phyloP scores from a whole-genome alignment of 2,888 invertebrate genomes.

The Philonicus albiceps region DNA sequence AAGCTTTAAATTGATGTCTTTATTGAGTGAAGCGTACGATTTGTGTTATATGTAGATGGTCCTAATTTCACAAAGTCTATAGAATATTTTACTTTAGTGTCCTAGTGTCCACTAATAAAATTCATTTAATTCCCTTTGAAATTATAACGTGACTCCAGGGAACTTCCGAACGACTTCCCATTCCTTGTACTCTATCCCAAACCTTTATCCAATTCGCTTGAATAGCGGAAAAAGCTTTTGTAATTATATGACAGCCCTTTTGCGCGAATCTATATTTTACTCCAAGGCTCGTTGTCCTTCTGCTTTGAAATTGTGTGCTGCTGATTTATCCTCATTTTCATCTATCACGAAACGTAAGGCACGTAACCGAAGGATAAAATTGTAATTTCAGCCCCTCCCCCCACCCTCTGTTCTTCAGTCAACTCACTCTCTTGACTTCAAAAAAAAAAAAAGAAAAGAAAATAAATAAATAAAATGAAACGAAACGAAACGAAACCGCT shows the following conservation, averaged over 20 bases:
- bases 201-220: not conserved
- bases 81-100: not conserved
- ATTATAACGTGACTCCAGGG: not conserved
- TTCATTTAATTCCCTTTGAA: not conserved
- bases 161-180: not conserved
- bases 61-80: too few relatives aligned
- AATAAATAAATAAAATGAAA: not conserved
- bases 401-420: not conserved
- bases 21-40: too few relatives aligned
- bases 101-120: not conserved
- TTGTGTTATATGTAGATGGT: too few relatives aligned
- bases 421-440: too few relatives aligned
- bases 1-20: too few relatives aligned
- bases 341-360: not conserved
- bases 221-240: not conserved
- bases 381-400: not conserved
- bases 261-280: not conserved
- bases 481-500: not conserved
- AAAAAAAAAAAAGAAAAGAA: not conserved
- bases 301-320: not conserved
- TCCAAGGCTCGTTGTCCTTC: conserved; percentile 7
- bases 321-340: conserved; percentile 25
- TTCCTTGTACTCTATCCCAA: not conserved
- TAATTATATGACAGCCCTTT: not conserved
- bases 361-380: conserved; percentile 13